Evolutionary conservation across 2,797 vertebrate genomes (phyloP).

Genomic region (Luscinia luscinia): DNA sequence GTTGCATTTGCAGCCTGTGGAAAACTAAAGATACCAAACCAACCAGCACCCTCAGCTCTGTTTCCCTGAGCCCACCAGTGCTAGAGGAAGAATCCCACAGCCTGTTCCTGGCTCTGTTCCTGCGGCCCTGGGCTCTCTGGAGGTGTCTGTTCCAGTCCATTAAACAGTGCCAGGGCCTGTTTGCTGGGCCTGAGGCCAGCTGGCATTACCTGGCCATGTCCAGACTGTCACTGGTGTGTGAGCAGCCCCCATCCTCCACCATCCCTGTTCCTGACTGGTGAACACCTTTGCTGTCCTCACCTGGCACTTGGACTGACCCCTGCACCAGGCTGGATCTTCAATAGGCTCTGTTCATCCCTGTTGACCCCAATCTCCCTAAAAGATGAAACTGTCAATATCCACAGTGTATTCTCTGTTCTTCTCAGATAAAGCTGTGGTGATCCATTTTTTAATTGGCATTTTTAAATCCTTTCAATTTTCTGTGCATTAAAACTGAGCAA

Average conservation of each 20-base stretch:
- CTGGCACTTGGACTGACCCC: background rate
- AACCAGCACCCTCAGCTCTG: background rate
- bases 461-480: background rate
- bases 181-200: background rate
- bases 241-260: background rate
- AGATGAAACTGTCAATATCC: background rate
- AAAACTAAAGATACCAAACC: background rate
- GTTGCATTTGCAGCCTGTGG: background rate
- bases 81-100: background rate
- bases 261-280: background rate
- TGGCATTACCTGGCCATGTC: background rate
- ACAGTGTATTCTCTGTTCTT: background rate
- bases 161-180: background rate
- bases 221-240: background rate
- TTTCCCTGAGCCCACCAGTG: background rate
- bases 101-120: background rate
- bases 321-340: background rate
- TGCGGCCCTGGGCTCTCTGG: background rate
- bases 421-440: background rate
- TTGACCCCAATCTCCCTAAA: rapidly evolving
- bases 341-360: background rate
- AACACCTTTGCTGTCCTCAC: background rate
- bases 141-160: background rate
- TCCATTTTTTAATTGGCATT: background rate
- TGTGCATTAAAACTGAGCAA: background rate